A percentile compares a stretch with the other conserved stretches of the same genome.
phyloP scores from a whole-genome alignment of 2,113 vertebrate genomes.

The Crotalus tigris region DNA sequence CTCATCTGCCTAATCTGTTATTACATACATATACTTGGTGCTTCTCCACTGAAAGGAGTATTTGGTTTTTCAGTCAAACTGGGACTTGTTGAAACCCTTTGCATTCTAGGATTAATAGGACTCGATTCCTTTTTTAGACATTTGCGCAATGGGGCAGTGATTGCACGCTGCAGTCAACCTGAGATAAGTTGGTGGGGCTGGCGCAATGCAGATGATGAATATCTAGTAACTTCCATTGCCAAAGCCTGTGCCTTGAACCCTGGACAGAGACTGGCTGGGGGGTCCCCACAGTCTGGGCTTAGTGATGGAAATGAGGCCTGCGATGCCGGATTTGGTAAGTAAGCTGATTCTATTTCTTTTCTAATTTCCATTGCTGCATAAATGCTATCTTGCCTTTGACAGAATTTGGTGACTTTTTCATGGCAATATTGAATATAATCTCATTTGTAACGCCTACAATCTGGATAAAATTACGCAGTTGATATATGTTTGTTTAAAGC shows the following conservation, averaged over 20 bases:
- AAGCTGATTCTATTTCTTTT: background rate
- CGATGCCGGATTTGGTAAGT: constrained; percentile 91
- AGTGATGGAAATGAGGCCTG: constrained; percentile 80
- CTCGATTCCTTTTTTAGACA: constrained; percentile 72
- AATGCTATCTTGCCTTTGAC: background rate
- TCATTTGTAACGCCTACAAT: background rate
- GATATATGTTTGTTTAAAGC: background rate
- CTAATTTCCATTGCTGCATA: background rate
- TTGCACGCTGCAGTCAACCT: constrained; percentile 95
- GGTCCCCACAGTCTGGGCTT: constrained; percentile 54
- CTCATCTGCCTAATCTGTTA: background rate
- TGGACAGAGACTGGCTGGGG: constrained; percentile 58
- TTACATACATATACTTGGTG: background rate
- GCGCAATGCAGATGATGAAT: constrained; percentile 95
- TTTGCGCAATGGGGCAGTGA: constrained; percentile 87
- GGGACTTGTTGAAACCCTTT: background rate
- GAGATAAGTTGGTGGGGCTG: constrained; percentile 99
- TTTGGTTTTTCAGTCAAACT: background rate
- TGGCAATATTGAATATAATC: background rate
- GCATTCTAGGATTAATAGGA: background rate
- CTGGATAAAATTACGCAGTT: background rate
- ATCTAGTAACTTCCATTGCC: constrained; percentile 93
- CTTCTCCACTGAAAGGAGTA: too few relatives aligned
- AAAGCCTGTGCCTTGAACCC: constrained; percentile 92
- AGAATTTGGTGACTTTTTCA: background rate